Base-by-base conservation (phyloP, 2,113 vertebrate species). In the Hyperoodon ampullatus region DNA sequence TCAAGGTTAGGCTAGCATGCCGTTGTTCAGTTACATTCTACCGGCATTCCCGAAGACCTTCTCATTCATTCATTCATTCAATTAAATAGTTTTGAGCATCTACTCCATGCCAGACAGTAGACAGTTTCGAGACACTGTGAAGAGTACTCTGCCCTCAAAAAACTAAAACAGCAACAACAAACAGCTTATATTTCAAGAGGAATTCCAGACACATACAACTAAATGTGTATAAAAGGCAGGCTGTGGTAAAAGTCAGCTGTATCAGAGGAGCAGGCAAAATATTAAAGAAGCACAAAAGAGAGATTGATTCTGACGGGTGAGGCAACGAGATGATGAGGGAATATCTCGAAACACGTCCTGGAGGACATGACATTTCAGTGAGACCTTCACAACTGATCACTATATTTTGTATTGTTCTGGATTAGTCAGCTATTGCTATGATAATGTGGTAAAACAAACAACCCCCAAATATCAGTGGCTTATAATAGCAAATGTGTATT, bases 181-280 rank as follows among this genome's bases (percentile, higher is more conserved):
- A 33, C 3, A 47, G 44, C 53, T 60, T 71, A 53, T 88, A 42
- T 93, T 93, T n/a, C 53, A 60, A 68, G 33, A 87, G 47, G 68
- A 94, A 89, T 58, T 83, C 68, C 44, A 88, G 75, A 90, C 58
- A 75, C 66, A 72, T 28, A 53, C 55, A 88, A 65, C 83, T 58
- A 47, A 83, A 61, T 63, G 42, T 90, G n/a, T 88, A 42, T 8
- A 42, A 77, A 81, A 95, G 81, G 61, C 42, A 80, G 68, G 55
- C n/a, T 58, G 47, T 47, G 50, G 88, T 39, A 83, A 87, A 90
- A 60, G 81, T 82, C 77, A 75, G 47, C 68, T 80, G 0, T 75
- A 44, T 88, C 28, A 88, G 83, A 93, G 70, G 30, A 33, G 87
- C 33, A 85, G 33, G 42, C 87, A 80, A 95, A 96, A 72, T 33